Base-by-base conservation (phyloP, 2,797 vertebrate species). In the Euthynnus affinis region DNA sequence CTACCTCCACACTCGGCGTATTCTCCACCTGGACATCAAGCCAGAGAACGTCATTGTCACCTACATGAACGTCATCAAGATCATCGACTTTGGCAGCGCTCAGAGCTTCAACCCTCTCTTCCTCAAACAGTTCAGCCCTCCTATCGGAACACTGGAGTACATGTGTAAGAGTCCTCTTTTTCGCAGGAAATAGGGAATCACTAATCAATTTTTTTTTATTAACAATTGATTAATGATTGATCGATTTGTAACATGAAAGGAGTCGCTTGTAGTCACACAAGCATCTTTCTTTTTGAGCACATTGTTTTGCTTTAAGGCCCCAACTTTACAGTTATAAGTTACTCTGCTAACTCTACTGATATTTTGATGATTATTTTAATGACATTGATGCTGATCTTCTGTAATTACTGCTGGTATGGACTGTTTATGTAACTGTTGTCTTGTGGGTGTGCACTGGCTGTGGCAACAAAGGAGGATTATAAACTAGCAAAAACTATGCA, bases 21-120 rank as follows among this genome's bases (percentile, higher is more conserved):
- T 99, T 17, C 95, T 99, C 56, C 98, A 99, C 87, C 94, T 99
- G 8, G 98, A 99, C 92, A 96, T 99, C 88, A 99, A 99, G 86
- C 97, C 98, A 0, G 98, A 99, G 86, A 99, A 99, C 75, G 63
- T 99, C 61, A 93, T 99, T 0, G 85, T 99, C 91, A 97, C 97
- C 0, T 92, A 96, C 85, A 96, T 96, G 94, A 99, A 99, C 0
- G 85, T 95, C 40, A 94, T 99, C 83, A 99, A 99, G 94, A 98
- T 99, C 59, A 97, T 99, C 0, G 98, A 99, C 92, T 99, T 99
- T 0, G 98, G 98, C 87, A 97, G 96, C 0, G 96, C 98, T 71
- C 98, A 98, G 91, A 96, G 89, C 37, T 99, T 98, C 90, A 98
- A 97, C 82, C 98, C 98, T 7, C 96, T 97, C 1, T 97, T 98